phyloP scores from a whole-genome alignment of 2,113 vertebrate species.

The Fulmarus glacialis region DNA sequence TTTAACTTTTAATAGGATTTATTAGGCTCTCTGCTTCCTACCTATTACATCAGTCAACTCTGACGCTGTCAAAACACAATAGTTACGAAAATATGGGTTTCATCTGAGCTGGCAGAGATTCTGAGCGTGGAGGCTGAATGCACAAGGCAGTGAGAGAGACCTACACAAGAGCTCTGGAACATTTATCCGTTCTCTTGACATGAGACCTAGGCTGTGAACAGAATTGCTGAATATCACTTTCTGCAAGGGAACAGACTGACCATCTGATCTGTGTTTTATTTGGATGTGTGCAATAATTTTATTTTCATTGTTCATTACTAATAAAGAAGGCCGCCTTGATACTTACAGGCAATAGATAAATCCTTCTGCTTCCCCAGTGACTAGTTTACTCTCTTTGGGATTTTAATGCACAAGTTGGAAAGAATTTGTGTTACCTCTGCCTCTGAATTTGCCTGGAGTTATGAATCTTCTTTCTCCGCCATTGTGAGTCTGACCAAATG shows the following conservation, averaged over 20 bases:
- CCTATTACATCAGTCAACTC: slow-evolving; percentile 11
- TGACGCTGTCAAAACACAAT: slow-evolving; percentile 36
- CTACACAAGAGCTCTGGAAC: neutral
- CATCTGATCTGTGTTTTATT: neutral
- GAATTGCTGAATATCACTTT: neutral
- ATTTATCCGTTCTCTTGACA: neutral
- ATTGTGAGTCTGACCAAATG: neutral
- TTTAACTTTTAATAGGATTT: slow-evolving; percentile 60
- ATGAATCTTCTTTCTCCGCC: neutral
- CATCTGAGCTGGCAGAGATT: slow-evolving; percentile 4
- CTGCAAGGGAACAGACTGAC: neutral
- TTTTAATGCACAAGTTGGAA: neutral
- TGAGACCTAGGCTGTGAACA: neutral
- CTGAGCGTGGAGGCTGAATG: neutral
- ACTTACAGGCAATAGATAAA: neutral
- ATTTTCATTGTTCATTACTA: slow-evolving; percentile 13
- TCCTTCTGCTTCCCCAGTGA: slow-evolving; percentile 3
- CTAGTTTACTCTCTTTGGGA: slow-evolving; percentile 34
- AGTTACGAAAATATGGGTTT: slow-evolving; percentile 5
- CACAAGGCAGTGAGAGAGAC: neutral
- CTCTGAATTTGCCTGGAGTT: neutral
- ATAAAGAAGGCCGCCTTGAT: slow-evolving; percentile 6
- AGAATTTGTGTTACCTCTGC: neutral
- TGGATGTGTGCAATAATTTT: neutral
- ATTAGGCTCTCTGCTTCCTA: slow-evolving; percentile 29